Evolutionary conservation across 1,140 invertebrate genomes (phyloP).

Genomic region (Nautilus pompilius): DNA sequence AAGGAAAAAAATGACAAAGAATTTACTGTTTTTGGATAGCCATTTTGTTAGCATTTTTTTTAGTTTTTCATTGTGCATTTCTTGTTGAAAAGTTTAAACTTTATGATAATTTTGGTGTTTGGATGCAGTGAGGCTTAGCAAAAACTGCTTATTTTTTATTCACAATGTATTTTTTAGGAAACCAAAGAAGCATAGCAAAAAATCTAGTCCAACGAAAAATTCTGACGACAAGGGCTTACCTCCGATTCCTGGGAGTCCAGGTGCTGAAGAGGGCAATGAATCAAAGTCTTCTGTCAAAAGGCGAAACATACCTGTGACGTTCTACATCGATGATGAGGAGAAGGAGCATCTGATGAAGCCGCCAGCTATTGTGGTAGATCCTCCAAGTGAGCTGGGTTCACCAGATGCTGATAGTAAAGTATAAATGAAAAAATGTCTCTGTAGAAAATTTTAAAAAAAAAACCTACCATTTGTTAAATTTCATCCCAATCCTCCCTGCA

Average conservation of each 20-base stretch:
- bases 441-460: too few relatives aligned
- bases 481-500: too few relatives aligned
- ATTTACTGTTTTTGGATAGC: too few relatives aligned
- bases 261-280: slow-evolving; percentile 9
- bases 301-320: slow-evolving; percentile 26
- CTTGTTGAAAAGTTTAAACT: too few relatives aligned
- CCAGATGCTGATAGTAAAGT: slow-evolving; percentile 15
- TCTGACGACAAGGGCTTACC: slow-evolving; percentile 19
- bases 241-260: slow-evolving; percentile 18
- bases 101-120: background rate
- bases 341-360: slow-evolving; percentile 33
- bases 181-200: slow-evolving; percentile 14
- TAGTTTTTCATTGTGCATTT: too few relatives aligned
- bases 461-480: too few relatives aligned
- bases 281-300: slow-evolving; percentile 15
- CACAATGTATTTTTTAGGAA: slow-evolving; percentile 10
- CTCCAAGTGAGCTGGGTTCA: slow-evolving; percentile 28
- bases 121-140: background rate
- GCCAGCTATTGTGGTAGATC: slow-evolving; percentile 37
- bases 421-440: too few relatives aligned
- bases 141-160: background rate
- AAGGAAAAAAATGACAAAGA: too few relatives aligned
- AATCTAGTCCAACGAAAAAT: slow-evolving; percentile 1
- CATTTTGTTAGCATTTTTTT: too few relatives aligned
- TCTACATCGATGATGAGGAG: slow-evolving; percentile 43